phyloP scores from a whole-genome alignment of 2,113 vertebrate genomes.

The Rousettus leschenaultii region DNA sequence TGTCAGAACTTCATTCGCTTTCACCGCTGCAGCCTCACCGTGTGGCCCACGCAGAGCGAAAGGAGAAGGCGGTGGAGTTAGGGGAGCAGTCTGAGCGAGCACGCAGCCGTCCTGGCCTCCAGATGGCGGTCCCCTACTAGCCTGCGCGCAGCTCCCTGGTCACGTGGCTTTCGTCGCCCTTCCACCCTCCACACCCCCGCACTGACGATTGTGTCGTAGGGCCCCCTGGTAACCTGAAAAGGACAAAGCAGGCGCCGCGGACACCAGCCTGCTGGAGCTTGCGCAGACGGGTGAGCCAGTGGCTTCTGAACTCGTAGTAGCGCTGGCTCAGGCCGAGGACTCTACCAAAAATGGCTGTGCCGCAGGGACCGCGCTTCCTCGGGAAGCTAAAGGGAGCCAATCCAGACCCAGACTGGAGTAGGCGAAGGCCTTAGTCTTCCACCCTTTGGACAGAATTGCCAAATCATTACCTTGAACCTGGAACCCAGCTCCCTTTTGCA shows the following conservation, averaged over 20 bases:
- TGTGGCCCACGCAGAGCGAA: not conserved
- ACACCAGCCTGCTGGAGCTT: fast-evolving
- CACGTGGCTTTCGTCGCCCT: not conserved
- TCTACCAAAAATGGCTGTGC: fast-evolving
- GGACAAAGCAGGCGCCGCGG: fast-evolving
- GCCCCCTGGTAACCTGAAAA: not conserved
- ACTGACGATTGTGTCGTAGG: not conserved
- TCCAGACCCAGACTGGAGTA: not conserved
- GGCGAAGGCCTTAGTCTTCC: not conserved
- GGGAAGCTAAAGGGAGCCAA: fast-evolving
- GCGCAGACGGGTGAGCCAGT: not conserved
- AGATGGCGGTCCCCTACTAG: fast-evolving
- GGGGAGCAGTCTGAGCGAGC: not conserved
- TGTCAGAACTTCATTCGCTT: not conserved
- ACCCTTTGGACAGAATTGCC: not conserved
- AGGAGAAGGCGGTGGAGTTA: not conserved
- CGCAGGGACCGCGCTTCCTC: fast-evolving
- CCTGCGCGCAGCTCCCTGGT: not conserved
- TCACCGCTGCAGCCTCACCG: not conserved
- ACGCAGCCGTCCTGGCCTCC: fast-evolving
- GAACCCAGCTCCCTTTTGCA: not conserved
- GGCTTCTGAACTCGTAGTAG: not conserved
- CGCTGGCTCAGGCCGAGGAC: fast-evolving
- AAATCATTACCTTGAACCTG: not conserved
- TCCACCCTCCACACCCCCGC: not conserved